Conservation (phyloP, 2,888 invertebrate species). For the Taenaris catops region DNA sequence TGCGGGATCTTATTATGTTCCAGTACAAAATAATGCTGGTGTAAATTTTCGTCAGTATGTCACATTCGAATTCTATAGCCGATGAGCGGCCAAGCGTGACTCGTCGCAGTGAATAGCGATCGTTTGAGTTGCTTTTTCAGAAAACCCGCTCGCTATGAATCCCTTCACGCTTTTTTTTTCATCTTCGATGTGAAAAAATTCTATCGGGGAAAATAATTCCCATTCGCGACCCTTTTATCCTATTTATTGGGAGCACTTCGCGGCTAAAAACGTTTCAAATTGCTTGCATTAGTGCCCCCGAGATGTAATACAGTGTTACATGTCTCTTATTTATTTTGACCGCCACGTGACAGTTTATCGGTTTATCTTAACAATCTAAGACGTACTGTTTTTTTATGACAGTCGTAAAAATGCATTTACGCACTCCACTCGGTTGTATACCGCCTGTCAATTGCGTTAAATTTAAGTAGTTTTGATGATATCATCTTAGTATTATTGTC, state of each 20-base stretch:
- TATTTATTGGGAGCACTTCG: slow-evolving; percentile 35
- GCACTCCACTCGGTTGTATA: too few relatives aligned
- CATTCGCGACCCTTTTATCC: slow-evolving; percentile 46
- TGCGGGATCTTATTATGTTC: too few relatives aligned
- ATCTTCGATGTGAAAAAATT: slow-evolving; percentile 57
- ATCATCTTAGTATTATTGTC: too few relatives aligned
- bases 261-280: slow-evolving; percentile 29
- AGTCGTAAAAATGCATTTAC: too few relatives aligned
- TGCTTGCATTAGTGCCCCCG: slow-evolving; percentile 24
- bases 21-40: too few relatives aligned
- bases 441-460: not conserved
- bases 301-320: slow-evolving; percentile 7
- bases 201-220: slow-evolving; percentile 60
- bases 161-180: slow-evolving; percentile 43
- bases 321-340: slow-evolving; percentile 3
- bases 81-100: slow-evolving; percentile 21
- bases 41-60: slow-evolving; percentile 6
- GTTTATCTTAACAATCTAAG: not conserved
- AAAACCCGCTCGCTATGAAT: slow-evolving; percentile 39
- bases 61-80: slow-evolving; percentile 12
- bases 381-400: too few relatives aligned
- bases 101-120: slow-evolving; percentile 20
- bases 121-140: slow-evolving; percentile 20
- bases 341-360: too few relatives aligned
- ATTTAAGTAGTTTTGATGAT: too few relatives aligned